These are phyloP conservation scores for Chelonoidis abingdonii DNA, from an alignment of 2,113 vertebrate genomes.

Conservation along the genomic window DNA sequence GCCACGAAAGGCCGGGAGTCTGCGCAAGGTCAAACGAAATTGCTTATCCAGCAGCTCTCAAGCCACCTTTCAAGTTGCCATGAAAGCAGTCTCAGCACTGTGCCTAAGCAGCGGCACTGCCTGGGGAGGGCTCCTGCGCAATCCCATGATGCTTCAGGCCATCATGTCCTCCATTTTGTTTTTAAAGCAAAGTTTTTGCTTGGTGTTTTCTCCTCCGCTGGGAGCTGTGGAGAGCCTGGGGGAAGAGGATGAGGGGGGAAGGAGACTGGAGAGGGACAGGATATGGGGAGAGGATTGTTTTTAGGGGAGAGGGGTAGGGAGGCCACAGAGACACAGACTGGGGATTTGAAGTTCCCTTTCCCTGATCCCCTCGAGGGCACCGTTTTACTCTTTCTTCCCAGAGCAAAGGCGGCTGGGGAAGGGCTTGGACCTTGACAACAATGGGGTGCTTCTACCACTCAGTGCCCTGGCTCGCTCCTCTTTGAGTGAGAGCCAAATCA, in stretches of 20 bases:
- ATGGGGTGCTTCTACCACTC: not conserved
- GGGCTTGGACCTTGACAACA: not conserved
- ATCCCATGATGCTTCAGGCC: not conserved
- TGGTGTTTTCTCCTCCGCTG: not conserved
- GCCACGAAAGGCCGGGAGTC: not conserved
- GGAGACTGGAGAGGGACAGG: not conserved
- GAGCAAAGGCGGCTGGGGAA: not conserved
- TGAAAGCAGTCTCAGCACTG: not conserved
- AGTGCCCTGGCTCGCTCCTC: not conserved
- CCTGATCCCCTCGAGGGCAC: not conserved
- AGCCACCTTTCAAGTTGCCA: not conserved
- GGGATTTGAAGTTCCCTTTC: not conserved
- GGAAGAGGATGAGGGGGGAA: not conserved
- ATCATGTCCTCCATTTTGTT: not conserved
- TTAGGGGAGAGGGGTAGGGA: not conserved
- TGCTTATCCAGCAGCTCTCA: not conserved
- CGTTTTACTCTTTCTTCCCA: not conserved
- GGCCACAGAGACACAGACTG: fast-evolving
- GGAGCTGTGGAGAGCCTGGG: not conserved
- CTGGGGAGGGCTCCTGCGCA: not conserved
- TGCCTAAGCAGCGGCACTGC: not conserved
- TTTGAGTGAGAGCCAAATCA: not conserved
- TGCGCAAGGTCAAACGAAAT: not conserved
- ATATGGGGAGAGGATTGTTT: fast-evolving
- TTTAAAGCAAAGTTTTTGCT: not conserved